Percentiles rank a stretch among this genome's conserved stretches.
These are phyloP conservation scores for Artemia sinica DNA, from an alignment of 2,888 invertebrate species.

Conservation along the genomic window DNA sequence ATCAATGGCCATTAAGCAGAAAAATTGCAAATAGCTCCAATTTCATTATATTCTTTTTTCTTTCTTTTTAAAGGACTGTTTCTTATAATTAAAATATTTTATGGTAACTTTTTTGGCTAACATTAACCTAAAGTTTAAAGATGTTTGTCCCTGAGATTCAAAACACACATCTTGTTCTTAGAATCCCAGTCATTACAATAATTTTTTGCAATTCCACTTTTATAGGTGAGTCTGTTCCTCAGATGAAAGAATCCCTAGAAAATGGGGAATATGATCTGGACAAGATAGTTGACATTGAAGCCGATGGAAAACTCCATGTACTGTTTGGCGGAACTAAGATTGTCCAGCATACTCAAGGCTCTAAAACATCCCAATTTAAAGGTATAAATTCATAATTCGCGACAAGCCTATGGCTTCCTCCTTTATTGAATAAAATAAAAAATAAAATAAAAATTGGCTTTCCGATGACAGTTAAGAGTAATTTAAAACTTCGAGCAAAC, in stretches of 20 bases:
- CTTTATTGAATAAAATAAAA: no score
- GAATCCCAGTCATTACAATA: neutral
- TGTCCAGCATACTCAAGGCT: slow-evolving; percentile 88
- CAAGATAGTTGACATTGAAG: slow-evolving; percentile 56
- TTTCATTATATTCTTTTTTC: no score
- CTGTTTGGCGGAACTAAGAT: slow-evolving; percentile 95
- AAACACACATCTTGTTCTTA: neutral
- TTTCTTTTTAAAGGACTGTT: no score
- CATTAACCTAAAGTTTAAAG: neutral
- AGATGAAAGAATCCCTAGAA: slow-evolving; percentile 95
- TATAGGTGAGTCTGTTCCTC: slow-evolving; percentile 79
- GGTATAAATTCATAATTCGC: slow-evolving; percentile 33
- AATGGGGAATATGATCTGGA: slow-evolving; percentile 39
- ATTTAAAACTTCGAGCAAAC: no score
- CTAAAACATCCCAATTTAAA: slow-evolving; percentile 55
- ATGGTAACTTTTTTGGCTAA: neutral
- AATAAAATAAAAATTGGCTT: no score
- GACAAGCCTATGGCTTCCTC: no score
- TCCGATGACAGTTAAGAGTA: no score
- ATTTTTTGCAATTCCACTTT: neutral
- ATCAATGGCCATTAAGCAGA: no score
- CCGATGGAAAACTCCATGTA: slow-evolving; percentile 77
- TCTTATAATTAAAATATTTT: neutral
- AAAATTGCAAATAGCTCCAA: no score
- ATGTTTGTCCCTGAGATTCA: neutral